These are phyloP conservation scores for Gracilinanus agilis DNA, from an alignment of 2,113 vertebrate species.

Conservation along the genomic window DNA sequence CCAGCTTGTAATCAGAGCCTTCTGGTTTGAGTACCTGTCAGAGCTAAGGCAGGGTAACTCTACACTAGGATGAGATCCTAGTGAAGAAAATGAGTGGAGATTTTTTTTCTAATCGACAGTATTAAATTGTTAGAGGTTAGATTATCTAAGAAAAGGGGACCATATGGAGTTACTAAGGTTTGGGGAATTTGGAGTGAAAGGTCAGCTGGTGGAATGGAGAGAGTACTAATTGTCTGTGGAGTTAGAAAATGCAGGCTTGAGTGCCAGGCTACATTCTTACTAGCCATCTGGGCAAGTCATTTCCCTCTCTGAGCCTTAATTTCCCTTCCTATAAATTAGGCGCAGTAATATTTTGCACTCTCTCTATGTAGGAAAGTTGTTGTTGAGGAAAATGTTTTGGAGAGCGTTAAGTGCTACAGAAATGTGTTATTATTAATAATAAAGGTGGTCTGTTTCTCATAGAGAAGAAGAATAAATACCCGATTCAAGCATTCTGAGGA, in stretches of 20 bases:
- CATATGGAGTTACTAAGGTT: not conserved
- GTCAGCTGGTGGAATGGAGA: not conserved
- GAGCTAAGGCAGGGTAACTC: not conserved
- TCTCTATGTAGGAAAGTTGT: not conserved
- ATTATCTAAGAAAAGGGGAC: not conserved
- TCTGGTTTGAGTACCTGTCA: not conserved
- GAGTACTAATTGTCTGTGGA: not conserved
- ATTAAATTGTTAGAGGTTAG: not conserved
- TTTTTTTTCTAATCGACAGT: constrained; percentile 20
- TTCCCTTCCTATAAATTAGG: not conserved
- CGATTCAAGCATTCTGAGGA: not conserved
- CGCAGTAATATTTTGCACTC: not conserved
- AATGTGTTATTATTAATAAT: not conserved
- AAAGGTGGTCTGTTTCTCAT: constrained; percentile 9
- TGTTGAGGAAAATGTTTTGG: not conserved
- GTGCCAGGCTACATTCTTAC: not conserved
- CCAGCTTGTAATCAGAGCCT: not conserved
- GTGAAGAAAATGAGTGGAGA: constrained; percentile 7
- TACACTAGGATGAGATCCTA: not conserved
- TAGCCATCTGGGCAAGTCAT: not conserved
- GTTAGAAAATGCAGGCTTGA: not conserved
- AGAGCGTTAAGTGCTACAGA: not conserved
- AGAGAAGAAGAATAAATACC: constrained; percentile 7
- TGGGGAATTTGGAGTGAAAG: not conserved
- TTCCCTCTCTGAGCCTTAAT: not conserved